A percentile compares a stretch with the other conserved stretches of the same genome.
Evolutionary conservation across 2,113 vertebrate genomes (phyloP).

Genomic region (Platichthys flesus): DNA sequence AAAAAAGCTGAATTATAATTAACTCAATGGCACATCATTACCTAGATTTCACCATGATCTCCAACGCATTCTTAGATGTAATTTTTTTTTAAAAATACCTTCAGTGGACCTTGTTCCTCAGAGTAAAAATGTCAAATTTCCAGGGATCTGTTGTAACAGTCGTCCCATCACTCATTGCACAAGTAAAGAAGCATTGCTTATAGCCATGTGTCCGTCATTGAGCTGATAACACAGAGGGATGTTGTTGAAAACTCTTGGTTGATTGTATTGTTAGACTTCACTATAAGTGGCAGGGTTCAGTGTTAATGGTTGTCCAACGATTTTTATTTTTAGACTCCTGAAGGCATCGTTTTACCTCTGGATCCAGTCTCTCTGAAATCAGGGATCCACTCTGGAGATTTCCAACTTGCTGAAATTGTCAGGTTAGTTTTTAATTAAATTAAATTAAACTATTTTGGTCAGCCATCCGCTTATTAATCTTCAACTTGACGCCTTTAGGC

Average conservation of each 20-base stretch:
- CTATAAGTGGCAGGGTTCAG: neutral
- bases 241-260: neutral
- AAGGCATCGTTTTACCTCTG: slow-evolving; percentile 58
- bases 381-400: slow-evolving; percentile 63
- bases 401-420: slow-evolving; percentile 63
- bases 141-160: too few species aligned
- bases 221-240: too few species aligned
- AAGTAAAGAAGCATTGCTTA: too few species aligned
- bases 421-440: slow-evolving; percentile 51
- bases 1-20: too few species aligned
- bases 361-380: slow-evolving; percentile 35
- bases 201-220: too few species aligned
- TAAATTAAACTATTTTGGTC: too few species aligned
- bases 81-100: neutral
- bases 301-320: neutral
- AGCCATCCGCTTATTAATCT: neutral
- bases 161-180: too few species aligned
- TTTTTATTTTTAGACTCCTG: slow-evolving; percentile 72
- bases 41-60: too few species aligned
- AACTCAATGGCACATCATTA: too few species aligned
- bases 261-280: neutral
- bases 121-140: too few species aligned
- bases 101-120: too few species aligned
- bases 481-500: too few species aligned
- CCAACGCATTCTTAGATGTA: neutral